Evolutionary conservation across 2,888 invertebrate genomes (phyloP), one percentile per base, ranked within the genome.

Genomic region (Ophion obscuratus): DNA sequence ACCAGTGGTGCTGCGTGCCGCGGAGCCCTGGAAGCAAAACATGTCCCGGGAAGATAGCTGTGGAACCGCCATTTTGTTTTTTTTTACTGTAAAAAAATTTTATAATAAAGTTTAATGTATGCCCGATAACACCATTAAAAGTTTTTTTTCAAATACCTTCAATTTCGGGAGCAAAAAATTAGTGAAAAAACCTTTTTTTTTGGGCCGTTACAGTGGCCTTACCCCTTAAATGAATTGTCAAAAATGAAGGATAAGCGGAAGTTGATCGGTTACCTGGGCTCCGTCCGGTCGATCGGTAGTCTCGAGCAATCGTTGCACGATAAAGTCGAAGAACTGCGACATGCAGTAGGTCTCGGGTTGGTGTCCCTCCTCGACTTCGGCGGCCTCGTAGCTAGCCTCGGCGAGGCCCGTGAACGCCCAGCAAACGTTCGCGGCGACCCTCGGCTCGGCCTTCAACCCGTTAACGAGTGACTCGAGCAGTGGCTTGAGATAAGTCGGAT

Each of bases 381-480:
- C 97, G 1, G 97, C 97, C 91, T 99, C 99, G 92, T 98, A 99
- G 1, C 99, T 99, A 2, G 99, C 99, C 94, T 99, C 99, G 0
- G 99, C 99, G 70, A 99, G 95, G 47, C 99, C 98, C 36, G 98
- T 98, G 92, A 99, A 98, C 0, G 99, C 99, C 99, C 99, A 99
- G 94, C 99, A 99, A 14, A 99, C 99, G 94, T 99, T 99, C 11
- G 99, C 97, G 1, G 99, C 99, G 0, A 99, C 99, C 44, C 99
- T 95, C 6, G 99, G 98, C 93, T 99, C 99, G 2, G 98, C 97
- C 91, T 97, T 97, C 27, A 99, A 95, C 0, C 99, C 99, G 89
- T 96, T 97, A 0, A 98, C 96, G 83, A 98, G 96, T 94, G 97
- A 96, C 95, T 98, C 97, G 20, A 98, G 93, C 14, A 98, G 94